Conservation (phyloP, 2,113 vertebrate genomes). For the Notarius lentiginosus region DNA sequence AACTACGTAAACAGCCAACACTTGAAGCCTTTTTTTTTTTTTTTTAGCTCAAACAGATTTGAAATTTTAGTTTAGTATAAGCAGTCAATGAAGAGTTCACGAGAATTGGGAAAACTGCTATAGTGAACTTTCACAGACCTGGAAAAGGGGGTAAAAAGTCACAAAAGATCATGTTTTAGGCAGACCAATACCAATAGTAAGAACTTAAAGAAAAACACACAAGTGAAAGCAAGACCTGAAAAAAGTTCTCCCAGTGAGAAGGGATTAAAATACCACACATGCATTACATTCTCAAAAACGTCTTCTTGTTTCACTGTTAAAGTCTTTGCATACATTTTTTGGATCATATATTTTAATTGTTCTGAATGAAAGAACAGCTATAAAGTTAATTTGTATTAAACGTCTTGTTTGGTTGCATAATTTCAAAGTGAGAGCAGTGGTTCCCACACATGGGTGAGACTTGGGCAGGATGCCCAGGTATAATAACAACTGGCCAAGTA, state of each 20-base stretch:
- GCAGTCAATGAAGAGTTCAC: neutral
- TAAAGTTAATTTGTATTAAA: neutral
- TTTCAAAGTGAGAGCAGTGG: neutral
- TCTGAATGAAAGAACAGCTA: neutral
- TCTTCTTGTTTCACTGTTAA: neutral
- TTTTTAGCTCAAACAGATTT: neutral
- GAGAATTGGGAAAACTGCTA: neutral
- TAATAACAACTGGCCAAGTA: neutral
- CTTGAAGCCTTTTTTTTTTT: neutral
- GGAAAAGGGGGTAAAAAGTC: neutral
- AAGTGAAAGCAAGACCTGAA: neutral
- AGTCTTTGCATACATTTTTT: neutral
- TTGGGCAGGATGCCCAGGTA: neutral
- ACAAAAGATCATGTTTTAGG: neutral
- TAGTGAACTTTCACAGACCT: neutral
- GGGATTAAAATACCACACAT: neutral
- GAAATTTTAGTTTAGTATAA: neutral
- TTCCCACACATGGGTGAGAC: constrained; percentile 9
- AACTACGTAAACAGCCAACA: neutral
- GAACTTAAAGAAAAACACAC: neutral
- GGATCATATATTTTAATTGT: neutral
- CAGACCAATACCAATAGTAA: neutral
- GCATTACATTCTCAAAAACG: neutral
- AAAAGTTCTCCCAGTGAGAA: neutral
- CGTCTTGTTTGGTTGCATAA: neutral